phyloP scores from a whole-genome alignment of 2,888 invertebrate species.

The Odiellus spinosus region DNA sequence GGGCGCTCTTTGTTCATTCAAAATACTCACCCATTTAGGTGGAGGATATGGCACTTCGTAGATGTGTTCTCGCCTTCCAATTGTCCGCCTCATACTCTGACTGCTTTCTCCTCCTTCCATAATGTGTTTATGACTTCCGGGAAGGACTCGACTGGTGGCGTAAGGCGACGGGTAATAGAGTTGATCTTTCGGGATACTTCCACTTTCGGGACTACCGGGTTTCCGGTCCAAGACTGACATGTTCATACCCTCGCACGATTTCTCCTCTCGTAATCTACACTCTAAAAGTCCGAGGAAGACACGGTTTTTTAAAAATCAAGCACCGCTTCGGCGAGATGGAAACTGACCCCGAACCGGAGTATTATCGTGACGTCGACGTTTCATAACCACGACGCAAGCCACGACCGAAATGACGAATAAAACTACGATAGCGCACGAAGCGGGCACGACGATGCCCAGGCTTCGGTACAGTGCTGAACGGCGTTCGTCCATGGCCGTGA shows the following conservation, averaged over 20 bases:
- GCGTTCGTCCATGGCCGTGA: slow-evolving; percentile 12
- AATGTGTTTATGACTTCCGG: slow-evolving; percentile 15
- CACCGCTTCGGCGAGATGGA: background rate
- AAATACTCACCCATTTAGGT: slow-evolving; percentile 18
- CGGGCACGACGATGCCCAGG: slow-evolving; percentile 15
- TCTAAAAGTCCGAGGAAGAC: slow-evolving; percentile 4
- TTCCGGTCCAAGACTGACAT: slow-evolving; percentile 17
- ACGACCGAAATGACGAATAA: slow-evolving; percentile 16
- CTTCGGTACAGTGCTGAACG: slow-evolving; percentile 12
- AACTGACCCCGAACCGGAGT: slow-evolving; percentile 13
- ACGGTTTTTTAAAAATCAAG: background rate
- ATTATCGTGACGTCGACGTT: slow-evolving; percentile 10
- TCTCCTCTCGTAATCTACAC: slow-evolving; percentile 14
- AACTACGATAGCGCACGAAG: slow-evolving; percentile 14
- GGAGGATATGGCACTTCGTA: slow-evolving; percentile 19
- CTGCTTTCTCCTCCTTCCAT: slow-evolving; percentile 7
- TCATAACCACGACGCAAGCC: slow-evolving; percentile 16
- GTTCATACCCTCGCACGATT: slow-evolving; percentile 14
- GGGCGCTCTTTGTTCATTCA: too few species aligned
- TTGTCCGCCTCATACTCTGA: slow-evolving; percentile 13
- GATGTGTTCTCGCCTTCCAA: slow-evolving; percentile 17
- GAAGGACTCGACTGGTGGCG: slow-evolving; percentile 15
- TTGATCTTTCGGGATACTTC: slow-evolving; percentile 17
- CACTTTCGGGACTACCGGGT: slow-evolving; percentile 15
- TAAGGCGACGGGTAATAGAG: slow-evolving; percentile 18